These are phyloP conservation scores for Drosophila nasuta DNA, from an alignment of 1,140 invertebrate species.

Conservation along the genomic window DNA sequence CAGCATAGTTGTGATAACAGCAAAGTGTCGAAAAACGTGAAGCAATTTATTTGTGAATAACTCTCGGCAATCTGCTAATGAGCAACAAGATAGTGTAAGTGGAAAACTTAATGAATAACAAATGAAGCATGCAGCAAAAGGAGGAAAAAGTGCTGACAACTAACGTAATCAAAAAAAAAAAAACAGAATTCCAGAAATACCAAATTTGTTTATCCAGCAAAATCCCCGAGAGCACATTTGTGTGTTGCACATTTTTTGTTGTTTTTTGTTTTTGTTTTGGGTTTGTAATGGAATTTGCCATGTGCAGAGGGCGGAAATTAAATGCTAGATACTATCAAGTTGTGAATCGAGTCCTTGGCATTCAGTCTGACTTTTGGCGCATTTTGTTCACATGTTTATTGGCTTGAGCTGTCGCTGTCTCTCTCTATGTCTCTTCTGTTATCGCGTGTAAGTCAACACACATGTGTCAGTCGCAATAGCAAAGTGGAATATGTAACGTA, in stretches of 20 bases:
- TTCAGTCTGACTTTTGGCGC: constrained; percentile 1
- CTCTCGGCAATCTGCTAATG: too few species aligned
- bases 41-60: too few species aligned
- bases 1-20: too few species aligned
- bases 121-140: not conserved
- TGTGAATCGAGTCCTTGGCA: not conserved
- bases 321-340: not conserved
- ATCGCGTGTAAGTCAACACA: constrained; percentile 7
- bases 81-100: too few species aligned
- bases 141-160: not conserved
- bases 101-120: too few species aligned
- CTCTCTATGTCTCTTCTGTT: not conserved
- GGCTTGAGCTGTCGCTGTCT: not conserved
- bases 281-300: not conserved
- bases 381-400: constrained; percentile 15
- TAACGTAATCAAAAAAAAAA: not conserved
- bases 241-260: not conserved
- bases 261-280: not conserved
- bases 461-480: not conserved
- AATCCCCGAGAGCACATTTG: not conserved
- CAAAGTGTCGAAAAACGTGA: too few species aligned
- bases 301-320: not conserved
- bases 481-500: constrained; percentile 11
- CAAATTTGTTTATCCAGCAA: constrained; percentile 1
- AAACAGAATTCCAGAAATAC: not conserved